Evolutionary conservation across 2,797 vertebrate genomes (phyloP).

Genomic region (Myotis daubentonii): DNA sequence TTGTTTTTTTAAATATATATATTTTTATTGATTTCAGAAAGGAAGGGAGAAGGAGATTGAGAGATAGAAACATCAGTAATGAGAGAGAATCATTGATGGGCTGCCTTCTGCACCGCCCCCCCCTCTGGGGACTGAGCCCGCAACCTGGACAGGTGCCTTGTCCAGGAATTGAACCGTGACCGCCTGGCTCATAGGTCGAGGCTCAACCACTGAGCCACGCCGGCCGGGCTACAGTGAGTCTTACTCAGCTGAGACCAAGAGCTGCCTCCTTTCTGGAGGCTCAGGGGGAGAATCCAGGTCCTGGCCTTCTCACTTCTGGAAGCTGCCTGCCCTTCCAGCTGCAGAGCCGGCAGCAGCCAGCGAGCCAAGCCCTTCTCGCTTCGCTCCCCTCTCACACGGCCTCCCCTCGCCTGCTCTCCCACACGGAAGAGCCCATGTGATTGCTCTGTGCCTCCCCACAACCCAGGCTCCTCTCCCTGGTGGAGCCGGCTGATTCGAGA

Average conservation of each 20-base stretch:
- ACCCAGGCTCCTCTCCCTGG: neutral
- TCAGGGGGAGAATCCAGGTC: neutral
- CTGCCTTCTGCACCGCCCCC: too few species aligned
- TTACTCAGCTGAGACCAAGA: neutral
- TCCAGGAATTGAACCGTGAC: too few species aligned
- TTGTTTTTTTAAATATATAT: too few species aligned
- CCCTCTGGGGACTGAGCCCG: too few species aligned
- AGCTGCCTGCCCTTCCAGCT: neutral
- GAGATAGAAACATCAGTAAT: too few species aligned
- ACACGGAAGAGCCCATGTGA: neutral
- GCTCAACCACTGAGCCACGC: too few species aligned
- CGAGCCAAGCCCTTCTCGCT: neutral
- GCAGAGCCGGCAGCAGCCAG: neutral
- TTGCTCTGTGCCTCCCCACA: neutral
- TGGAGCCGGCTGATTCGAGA: neutral
- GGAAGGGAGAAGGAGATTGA: too few species aligned
- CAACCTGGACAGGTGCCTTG: too few species aligned
- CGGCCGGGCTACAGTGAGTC: too few species aligned
- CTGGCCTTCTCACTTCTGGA: neutral
- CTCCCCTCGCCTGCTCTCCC: neutral
- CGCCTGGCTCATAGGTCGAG: too few species aligned
- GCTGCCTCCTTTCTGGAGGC: neutral
- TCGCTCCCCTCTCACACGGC: rapidly evolving
- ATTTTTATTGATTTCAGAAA: too few species aligned
- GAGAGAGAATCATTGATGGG: too few species aligned